A percentile compares a stretch with the other conserved stretches of the same genome.
Evolutionary conservation across 2,797 vertebrate genomes (phyloP).

Genomic region (Sebastes vulpes): DNA sequence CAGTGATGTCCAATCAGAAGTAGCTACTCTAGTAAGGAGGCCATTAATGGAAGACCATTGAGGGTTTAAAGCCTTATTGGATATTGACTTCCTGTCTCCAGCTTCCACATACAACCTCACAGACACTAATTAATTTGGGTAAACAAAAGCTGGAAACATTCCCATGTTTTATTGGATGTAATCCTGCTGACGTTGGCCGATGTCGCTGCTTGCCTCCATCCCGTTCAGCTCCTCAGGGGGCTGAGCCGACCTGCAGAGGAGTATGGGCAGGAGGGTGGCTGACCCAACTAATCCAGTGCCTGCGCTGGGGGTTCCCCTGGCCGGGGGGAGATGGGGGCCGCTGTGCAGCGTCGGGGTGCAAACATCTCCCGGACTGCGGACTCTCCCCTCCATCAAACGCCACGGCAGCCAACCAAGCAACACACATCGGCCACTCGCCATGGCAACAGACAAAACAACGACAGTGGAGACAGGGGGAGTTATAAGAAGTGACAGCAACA

Average conservation of each 20-base stretch:
- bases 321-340: constrained; percentile 85
- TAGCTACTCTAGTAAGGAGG: constrained; percentile 25
- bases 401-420: constrained; percentile 79
- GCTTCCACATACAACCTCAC: constrained; percentile 1
- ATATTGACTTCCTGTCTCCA: constrained; percentile 59
- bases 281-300: constrained; percentile 87
- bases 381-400: constrained; percentile 90
- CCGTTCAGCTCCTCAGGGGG: constrained; percentile 85
- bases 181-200: constrained; percentile 44
- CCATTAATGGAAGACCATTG: constrained; percentile 51
- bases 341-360: constrained; percentile 93
- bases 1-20: constrained; percentile 46
- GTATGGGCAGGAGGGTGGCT: constrained; percentile 87
- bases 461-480: constrained; percentile 56
- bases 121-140: constrained; percentile 30
- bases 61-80: constrained; percentile 49
- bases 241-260: constrained; percentile 78
- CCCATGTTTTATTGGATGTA: constrained; percentile 44
- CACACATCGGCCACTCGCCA: constrained; percentile 35
- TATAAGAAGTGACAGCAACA: constrained; percentile 63
- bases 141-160: constrained; percentile 42
- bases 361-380: constrained; percentile 95
- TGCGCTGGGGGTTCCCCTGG: constrained; percentile 84
- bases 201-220: constrained; percentile 55
- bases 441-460: constrained; percentile 64